phyloP scores from a whole-genome alignment of 2,888 invertebrate genomes.

The Hypena proboscidalis region DNA sequence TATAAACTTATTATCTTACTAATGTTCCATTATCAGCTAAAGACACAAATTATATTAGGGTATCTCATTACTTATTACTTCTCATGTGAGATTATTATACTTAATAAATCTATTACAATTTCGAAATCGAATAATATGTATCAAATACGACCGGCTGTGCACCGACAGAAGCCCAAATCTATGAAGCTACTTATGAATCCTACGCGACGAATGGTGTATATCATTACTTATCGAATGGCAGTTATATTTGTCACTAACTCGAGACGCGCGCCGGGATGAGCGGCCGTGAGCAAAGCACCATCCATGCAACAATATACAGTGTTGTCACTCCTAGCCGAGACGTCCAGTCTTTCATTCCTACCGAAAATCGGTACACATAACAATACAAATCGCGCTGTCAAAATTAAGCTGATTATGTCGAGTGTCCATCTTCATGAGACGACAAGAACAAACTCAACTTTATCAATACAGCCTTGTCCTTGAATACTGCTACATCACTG shows the following conservation, averaged over 20 bases:
- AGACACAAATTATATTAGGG: conserved; percentile 84
- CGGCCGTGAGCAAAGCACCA: too few species aligned
- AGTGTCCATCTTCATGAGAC: too few species aligned
- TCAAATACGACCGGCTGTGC: conserved; percentile 81
- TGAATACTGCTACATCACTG: too few species aligned
- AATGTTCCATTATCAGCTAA: conserved; percentile 80
- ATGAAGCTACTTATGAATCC: conserved; percentile 70
- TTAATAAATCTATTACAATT: conserved; percentile 83
- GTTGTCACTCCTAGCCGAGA: too few species aligned
- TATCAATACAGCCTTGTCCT: too few species aligned
- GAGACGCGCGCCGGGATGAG: conserved; percentile 49
- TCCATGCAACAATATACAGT: too few species aligned
- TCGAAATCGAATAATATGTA: conserved; percentile 83
- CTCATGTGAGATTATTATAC: conserved; percentile 81
- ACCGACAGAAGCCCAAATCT: conserved; percentile 77
- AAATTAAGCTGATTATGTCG: too few species aligned
- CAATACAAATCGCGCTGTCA: too few species aligned
- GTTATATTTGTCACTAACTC: conserved; percentile 75
- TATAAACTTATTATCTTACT: conserved; percentile 80
- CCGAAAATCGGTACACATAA: too few species aligned
- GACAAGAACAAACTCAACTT: too few species aligned
- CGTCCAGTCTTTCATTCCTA: too few species aligned
- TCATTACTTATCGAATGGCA: conserved; percentile 83
- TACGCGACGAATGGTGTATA: conserved; percentile 75
- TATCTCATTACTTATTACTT: conserved; percentile 78